phyloP scores from a whole-genome alignment of 23 tunicate genomes.

The Styela plicata region DNA sequence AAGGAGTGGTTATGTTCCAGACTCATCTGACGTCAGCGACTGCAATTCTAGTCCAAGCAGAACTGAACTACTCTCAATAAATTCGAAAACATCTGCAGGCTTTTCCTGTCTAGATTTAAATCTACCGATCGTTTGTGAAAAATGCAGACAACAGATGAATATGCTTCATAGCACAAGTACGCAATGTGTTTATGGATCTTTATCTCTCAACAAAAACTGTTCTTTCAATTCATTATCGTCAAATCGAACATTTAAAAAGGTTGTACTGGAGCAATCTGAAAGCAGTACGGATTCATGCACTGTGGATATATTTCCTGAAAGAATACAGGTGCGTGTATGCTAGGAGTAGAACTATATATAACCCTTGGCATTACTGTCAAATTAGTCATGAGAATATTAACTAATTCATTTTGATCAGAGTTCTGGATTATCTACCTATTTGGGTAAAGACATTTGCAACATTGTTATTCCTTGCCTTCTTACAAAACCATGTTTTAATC shows the following conservation, averaged over 20 bases:
- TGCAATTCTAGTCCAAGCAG: conserved; percentile 8
- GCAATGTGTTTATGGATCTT: conserved; percentile 2
- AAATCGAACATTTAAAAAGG: neutral
- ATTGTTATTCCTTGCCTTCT: too few relatives aligned
- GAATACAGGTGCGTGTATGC: neutral
- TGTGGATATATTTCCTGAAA: conserved; percentile 21
- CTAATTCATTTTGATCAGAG: too few relatives aligned
- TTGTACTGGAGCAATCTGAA: neutral
- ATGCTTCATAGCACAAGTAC: neutral
- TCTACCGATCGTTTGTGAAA: neutral
- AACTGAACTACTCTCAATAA: neutral
- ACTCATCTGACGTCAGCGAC: conserved; percentile 32
- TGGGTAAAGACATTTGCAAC: too few relatives aligned
- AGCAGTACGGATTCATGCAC: neutral
- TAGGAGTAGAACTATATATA: too few relatives aligned
- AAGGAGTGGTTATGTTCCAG: conserved; percentile 47
- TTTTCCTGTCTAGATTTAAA: conserved; percentile 2
- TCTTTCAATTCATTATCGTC: neutral
- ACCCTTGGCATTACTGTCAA: too few relatives aligned
- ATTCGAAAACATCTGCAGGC: neutral
- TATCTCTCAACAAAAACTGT: neutral
- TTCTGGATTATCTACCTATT: too few relatives aligned
- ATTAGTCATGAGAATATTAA: too few relatives aligned
- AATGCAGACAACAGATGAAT: conserved; percentile 5
- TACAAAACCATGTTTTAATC: too few relatives aligned